These are phyloP conservation scores for Notocelia uddmanniana DNA, from an alignment of 2,888 invertebrate genomes.

Conservation along the genomic window DNA sequence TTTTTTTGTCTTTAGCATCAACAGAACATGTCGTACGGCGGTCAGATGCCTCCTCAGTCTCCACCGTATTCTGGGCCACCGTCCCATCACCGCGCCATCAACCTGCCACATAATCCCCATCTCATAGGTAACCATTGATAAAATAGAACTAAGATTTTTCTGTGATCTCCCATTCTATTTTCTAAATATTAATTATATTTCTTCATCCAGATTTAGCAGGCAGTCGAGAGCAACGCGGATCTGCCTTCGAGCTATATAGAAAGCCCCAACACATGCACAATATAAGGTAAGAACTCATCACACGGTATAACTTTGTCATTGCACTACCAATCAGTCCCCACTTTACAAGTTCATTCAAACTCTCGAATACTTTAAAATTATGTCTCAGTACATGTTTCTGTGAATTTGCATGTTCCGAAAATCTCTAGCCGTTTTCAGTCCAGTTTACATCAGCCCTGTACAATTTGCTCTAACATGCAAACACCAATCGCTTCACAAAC, in stretches of 20 bases:
- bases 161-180: too few species aligned
- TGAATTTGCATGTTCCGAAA: slow-evolving; percentile 66
- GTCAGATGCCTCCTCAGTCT: slow-evolving; percentile 73
- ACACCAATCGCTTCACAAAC: slow-evolving; percentile 86
- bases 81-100: slow-evolving; percentile 78
- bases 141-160: too few species aligned
- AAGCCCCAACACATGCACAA: slow-evolving; percentile 95
- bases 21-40: slow-evolving; percentile 76
- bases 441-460: slow-evolving; percentile 67
- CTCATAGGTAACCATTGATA: slow-evolving; percentile 71
- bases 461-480: slow-evolving; percentile 87
- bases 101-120: slow-evolving; percentile 81
- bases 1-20: slow-evolving; percentile 14
- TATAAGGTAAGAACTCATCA: slow-evolving; percentile 87
- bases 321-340: slow-evolving; percentile 42
- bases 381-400: slow-evolving; percentile 10
- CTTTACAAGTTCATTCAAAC: slow-evolving; percentile 27
- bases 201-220: slow-evolving; percentile 88
- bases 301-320: slow-evolving; percentile 17
- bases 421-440: slow-evolving; percentile 48
- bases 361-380: slow-evolving; percentile 15
- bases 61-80: slow-evolving; percentile 82
- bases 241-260: slow-evolving; percentile 97
- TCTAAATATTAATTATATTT: not conserved
- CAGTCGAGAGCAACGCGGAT: slow-evolving; percentile 95